A percentile compares a stretch with the other conserved stretches of the same genome.
Conservation (phyloP, 2,113 vertebrate species). For the Beaufortia kweichowensis region DNA sequence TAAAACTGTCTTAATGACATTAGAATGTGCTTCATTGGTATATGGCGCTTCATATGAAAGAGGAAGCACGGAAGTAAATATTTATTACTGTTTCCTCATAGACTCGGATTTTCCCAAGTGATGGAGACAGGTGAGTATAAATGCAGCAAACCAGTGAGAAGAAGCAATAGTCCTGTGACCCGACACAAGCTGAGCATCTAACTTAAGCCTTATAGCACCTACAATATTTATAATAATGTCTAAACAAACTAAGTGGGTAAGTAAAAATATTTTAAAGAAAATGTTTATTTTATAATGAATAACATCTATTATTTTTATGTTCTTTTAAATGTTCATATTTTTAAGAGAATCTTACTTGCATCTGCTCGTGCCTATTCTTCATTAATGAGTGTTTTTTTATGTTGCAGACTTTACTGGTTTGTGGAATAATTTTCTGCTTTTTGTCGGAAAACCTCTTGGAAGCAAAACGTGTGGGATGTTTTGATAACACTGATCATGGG, state of each 20-base stretch:
- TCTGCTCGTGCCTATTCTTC: not conserved
- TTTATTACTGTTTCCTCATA: constrained; percentile 65
- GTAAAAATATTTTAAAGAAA: not conserved
- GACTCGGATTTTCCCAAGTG: constrained; percentile 62
- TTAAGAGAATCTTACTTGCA: not conserved
- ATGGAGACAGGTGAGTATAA: constrained; percentile 35
- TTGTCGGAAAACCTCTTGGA: not conserved
- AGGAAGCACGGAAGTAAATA: constrained; percentile 59
- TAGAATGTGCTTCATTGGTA: not conserved
- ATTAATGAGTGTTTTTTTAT: not conserved
- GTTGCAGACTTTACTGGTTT: constrained; percentile 53
- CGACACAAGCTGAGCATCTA: not conserved
- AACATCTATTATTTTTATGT: too few species aligned
- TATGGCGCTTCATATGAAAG: constrained; percentile 33
- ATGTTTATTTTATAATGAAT: too few species aligned
- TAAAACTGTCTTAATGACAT: not conserved
- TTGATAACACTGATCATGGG: not conserved
- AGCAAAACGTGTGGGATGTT: constrained; percentile 44
- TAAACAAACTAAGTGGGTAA: constrained; percentile 41
- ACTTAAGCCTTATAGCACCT: not conserved
- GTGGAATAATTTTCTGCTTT: constrained; percentile 29
- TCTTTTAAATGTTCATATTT: not conserved
- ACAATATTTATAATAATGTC: constrained; percentile 7
- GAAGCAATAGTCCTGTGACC: not conserved
- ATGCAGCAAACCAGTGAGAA: not conserved